Evolutionary conservation across 2,888 invertebrate genomes (phyloP).

Genomic region (Cheiracanthium punctorium): DNA sequence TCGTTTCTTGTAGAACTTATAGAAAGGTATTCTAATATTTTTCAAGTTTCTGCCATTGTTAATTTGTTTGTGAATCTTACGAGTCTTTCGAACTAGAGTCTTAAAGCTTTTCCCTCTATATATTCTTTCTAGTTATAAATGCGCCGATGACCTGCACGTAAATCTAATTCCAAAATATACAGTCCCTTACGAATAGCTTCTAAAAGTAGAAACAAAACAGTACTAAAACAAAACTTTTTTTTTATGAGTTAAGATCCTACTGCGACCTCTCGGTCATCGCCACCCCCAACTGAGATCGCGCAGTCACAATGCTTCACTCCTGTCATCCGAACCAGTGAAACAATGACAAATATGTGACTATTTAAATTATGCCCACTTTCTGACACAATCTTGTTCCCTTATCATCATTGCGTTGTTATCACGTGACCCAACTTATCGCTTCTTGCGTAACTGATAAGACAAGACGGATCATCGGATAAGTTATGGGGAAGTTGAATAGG

Average conservation of each 20-base stretch:
- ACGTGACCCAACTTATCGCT: slow-evolving; percentile 49
- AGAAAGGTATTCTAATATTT: no score
- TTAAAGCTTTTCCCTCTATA: no score
- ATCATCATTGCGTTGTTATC: slow-evolving; percentile 48
- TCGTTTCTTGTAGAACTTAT: no score
- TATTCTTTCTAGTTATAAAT: no score
- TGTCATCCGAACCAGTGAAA: background rate
- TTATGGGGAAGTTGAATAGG: background rate
- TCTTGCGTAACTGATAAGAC: background rate
- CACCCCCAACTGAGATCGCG: background rate
- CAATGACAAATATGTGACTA: slow-evolving; percentile 27
- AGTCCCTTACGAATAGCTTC: background rate
- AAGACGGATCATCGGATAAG: slow-evolving; percentile 1
- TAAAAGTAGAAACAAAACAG: background rate
- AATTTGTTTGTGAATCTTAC: no score
- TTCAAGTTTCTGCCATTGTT: no score
- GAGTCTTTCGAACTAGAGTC: no score
- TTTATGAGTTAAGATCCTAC: no score
- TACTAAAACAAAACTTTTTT: no score
- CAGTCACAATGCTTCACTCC: background rate
- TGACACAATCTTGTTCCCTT: slow-evolving; percentile 45
- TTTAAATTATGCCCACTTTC: slow-evolving; percentile 51
- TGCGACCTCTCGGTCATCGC: background rate
- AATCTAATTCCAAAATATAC: background rate
- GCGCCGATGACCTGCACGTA: background rate